Conservation (phyloP, 1,140 invertebrate genomes). For the Zaprionus ornatus region DNA sequence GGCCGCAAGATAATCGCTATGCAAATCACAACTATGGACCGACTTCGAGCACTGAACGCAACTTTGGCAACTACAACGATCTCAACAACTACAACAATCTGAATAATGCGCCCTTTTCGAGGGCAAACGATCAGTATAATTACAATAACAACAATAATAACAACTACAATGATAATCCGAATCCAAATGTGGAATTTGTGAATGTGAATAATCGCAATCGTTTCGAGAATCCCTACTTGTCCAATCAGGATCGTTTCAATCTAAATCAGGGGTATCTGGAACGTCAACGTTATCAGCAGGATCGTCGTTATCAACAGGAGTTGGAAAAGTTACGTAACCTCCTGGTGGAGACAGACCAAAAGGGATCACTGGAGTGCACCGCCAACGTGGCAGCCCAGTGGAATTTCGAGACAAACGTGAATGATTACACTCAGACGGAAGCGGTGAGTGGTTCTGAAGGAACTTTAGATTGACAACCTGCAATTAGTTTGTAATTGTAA, state of each 20-base stretch:
- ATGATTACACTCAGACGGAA: conserved; percentile 90
- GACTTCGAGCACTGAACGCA: conserved; percentile 58
- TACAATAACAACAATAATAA: conserved; percentile 29
- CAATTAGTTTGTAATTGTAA: conserved; percentile 11
- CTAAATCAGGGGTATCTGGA: conserved; percentile 68
- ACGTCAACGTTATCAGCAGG: conserved; percentile 74
- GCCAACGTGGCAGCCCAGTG: conserved; percentile 93
- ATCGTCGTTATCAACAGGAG: conserved; percentile 78
- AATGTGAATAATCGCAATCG: conserved; percentile 63
- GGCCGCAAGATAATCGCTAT: conserved; percentile 47
- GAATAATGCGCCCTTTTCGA: conserved; percentile 16
- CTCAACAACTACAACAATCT: conserved; percentile 26
- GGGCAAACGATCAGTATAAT: conserved; percentile 52
- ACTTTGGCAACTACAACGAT: conserved; percentile 44
- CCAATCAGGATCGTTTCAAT: conserved; percentile 78
- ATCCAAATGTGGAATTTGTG: conserved; percentile 68
- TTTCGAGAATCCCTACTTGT: conserved; percentile 69
- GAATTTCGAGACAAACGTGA: conserved; percentile 94
- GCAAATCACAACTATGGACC: conserved; percentile 70
- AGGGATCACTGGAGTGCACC: conserved; percentile 90
- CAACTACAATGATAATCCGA: conserved; percentile 56
- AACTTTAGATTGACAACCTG: conserved; percentile 12
- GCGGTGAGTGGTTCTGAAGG: conserved; percentile 88
- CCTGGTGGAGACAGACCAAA: conserved; percentile 88
- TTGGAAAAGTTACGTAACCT: conserved; percentile 84